Conservation (phyloP, 1,140 invertebrate species). For the Orius insidiosus region DNA sequence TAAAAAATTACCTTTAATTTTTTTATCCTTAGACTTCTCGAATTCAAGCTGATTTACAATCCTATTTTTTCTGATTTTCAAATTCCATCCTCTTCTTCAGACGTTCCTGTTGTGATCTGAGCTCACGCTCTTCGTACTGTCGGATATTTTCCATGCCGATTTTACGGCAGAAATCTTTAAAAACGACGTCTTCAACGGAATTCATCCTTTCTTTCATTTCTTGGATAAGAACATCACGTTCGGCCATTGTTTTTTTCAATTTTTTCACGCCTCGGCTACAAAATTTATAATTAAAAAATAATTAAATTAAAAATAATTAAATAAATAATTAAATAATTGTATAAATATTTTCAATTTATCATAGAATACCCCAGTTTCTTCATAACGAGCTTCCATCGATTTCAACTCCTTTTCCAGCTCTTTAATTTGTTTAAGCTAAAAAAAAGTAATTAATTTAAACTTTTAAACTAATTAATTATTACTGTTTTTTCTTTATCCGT, state of each 20-base stretch:
- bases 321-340: too few relatives aligned
- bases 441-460: too few relatives aligned
- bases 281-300: too few relatives aligned
- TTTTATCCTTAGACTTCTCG: constrained; percentile 83
- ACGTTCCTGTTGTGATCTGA: constrained; percentile 86
- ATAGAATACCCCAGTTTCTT: constrained; percentile 50
- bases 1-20: constrained; percentile 27
- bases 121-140: constrained; percentile 94
- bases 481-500: constrained; percentile 71
- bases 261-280: constrained; percentile 25
- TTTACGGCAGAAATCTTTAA: constrained; percentile 80
- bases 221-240: constrained; percentile 75
- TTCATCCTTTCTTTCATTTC: constrained; percentile 91
- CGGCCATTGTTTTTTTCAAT: constrained; percentile 55
- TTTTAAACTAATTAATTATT: constrained; percentile 15
- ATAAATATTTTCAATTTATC: too few relatives aligned
- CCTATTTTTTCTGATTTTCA: constrained; percentile 93
- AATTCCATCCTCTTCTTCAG: constrained; percentile 93
- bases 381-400: constrained; percentile 47
- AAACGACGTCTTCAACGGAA: constrained; percentile 91
- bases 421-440: constrained; percentile 56
- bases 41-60: constrained; percentile 93
- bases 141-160: constrained; percentile 97
- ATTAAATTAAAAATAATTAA: too few relatives aligned
- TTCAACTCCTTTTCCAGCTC: constrained; percentile 53